Base-by-base conservation (phyloP, 2,888 invertebrate species). In the Diaperis boleti region DNA sequence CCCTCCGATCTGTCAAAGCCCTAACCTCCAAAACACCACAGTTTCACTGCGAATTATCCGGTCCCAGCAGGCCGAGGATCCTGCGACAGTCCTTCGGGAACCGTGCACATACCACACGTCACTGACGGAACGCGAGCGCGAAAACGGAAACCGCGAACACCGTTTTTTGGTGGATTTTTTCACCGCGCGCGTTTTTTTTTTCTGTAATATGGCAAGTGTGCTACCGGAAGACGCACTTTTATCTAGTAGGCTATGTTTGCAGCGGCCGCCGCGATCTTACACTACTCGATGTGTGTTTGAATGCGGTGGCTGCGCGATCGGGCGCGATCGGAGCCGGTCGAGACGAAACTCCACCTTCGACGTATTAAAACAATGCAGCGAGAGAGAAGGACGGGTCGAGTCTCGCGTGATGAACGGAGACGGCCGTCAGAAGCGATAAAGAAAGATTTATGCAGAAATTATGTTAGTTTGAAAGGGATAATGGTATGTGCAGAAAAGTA, bases 321-420 rank as follows among this genome's bases (percentile, higher is more conserved):
- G 56, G 17, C 11, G 39, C n/a, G 35, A 37, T 71, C 74, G 74
- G 65, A 7, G 11, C 14, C 17, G 11, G 18, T 66, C 74, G 74
- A 13, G n/a, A n/a, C 29, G 55, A 69, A 67, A 44, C 10, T 37
- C 45, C 64, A 57, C 61, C 62, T 37, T 31, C 50, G 13, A 17
- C 49, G 49, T 49, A 42, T 52, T 59, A 52, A 65, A 68, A 66
- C 67, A 65, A 66, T 65, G 56, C 55, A 18, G 33, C 41, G 63
- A 63, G 41, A 59, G 44, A 62, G 62, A 68, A 6, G 22, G 57
- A 10, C 18, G 35, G 20, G 17, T 7, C 1, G 42, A 13, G 8
- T 7, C 11, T 22, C 10, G 20, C 20, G 29, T 4, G 62, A 7
- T 2, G n/a, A 35, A 45, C 6, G 5, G 52, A 39, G 35, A 57